Conservation (phyloP, 2,113 vertebrate species). For the Hemibagrus wyckioides region DNA sequence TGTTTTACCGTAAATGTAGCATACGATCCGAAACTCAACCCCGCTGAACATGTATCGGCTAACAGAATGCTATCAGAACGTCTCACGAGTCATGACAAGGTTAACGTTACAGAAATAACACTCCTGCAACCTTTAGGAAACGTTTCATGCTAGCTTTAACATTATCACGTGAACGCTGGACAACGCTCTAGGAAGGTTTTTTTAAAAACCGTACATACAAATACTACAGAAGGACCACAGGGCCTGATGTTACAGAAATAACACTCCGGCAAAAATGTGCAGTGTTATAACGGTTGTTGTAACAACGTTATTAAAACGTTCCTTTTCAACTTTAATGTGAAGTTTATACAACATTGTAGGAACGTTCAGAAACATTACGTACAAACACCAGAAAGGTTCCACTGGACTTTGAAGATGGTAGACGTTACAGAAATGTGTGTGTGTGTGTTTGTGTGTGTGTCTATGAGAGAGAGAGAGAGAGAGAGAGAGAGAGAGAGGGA, state of each 20-base stretch:
- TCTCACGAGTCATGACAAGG: neutral
- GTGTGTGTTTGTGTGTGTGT: neutral
- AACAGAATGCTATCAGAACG: neutral
- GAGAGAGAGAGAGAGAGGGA: too few relatives aligned
- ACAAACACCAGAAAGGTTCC: neutral
- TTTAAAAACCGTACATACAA: neutral
- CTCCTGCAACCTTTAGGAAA: neutral
- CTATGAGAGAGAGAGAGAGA: too few relatives aligned
- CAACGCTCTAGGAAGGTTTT: neutral
- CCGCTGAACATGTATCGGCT: neutral
- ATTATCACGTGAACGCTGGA: neutral
- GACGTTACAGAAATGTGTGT: neutral
- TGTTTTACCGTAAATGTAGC: slow-evolving; percentile 6
- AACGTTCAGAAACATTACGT: neutral
- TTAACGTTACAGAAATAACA: neutral
- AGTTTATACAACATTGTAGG: neutral
- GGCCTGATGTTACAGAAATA: neutral
- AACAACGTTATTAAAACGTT: neutral
- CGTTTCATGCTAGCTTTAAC: neutral
- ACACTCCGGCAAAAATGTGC: neutral
- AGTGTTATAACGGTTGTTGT: neutral
- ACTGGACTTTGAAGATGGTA: too few relatives aligned
- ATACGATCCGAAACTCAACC: neutral
- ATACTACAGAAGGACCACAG: neutral
- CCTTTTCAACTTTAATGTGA: neutral